These are phyloP conservation scores for Drosophila putrida DNA, from an alignment of 2,888 invertebrate genomes.

Conservation along the genomic window DNA sequence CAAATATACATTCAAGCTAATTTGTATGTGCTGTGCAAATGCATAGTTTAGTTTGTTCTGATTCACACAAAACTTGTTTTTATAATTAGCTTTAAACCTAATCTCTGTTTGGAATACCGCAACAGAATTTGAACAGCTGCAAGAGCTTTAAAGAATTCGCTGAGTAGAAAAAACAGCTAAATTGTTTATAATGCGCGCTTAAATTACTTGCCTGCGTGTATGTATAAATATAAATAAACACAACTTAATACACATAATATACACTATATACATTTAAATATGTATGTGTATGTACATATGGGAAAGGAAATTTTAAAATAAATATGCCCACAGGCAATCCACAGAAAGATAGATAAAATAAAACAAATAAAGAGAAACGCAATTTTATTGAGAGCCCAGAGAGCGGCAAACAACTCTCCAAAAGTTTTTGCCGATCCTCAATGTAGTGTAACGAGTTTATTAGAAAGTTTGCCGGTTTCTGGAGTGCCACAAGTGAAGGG, in stretches of 20 bases:
- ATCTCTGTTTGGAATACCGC: conserved; percentile 12
- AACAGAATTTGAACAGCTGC: conserved; percentile 36
- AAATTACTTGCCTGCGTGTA: conserved; percentile 12
- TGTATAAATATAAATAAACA: not conserved
- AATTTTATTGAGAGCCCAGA: conserved; percentile 1
- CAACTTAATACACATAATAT: not conserved
- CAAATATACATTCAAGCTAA: not conserved
- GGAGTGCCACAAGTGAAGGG: conserved; percentile 47
- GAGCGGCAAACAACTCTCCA: conserved; percentile 20
- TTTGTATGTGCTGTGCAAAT: not conserved
- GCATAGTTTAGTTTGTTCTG: conserved; percentile 8
- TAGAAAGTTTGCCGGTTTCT: conserved; percentile 69
- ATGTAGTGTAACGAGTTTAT: conserved; percentile 53
- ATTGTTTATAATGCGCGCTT: conserved; percentile 34
- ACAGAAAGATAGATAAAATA: conserved; percentile 16
- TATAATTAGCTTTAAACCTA: conserved; percentile 15
- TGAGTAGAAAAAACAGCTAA: conserved; percentile 16
- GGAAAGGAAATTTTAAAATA: conserved; percentile 13
- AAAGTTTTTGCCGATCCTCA: conserved; percentile 27
- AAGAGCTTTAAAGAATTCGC: conserved; percentile 19
- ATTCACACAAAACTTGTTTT: conserved; percentile 11
- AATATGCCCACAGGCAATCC: conserved; percentile 10
- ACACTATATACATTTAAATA: conserved; percentile 5
- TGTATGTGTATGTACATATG: not conserved
- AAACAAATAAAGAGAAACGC: conserved; percentile 2